These are phyloP conservation scores for Axis porcinus DNA, from an alignment of 2,113 vertebrate genomes.

Conservation along the genomic window DNA sequence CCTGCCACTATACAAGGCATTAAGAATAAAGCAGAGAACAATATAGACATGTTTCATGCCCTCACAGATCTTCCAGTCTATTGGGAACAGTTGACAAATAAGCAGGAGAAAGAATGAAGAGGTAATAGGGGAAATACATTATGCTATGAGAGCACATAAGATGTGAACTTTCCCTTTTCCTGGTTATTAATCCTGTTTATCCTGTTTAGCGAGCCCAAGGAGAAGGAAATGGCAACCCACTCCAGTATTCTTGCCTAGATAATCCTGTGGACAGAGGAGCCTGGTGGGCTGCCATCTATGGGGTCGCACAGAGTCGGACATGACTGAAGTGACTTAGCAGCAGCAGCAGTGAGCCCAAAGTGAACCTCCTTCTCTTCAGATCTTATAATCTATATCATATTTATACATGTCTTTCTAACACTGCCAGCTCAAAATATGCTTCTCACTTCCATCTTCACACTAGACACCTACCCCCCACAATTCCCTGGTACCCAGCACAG, in stretches of 20 bases:
- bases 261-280: not conserved
- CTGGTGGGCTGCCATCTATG: not conserved
- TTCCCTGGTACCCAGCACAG: not conserved
- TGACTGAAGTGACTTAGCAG: not conserved
- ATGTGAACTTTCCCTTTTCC: not conserved
- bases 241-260: not conserved
- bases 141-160: not conserved
- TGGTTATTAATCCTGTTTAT: not conserved
- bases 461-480: not conserved
- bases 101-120: not conserved
- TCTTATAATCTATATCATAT: not conserved
- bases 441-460: not conserved
- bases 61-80: not conserved
- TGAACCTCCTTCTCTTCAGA: not conserved
- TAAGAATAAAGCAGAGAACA: not conserved
- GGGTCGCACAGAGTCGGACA: not conserved
- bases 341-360: not conserved
- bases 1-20: not conserved
- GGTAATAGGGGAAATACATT: not conserved
- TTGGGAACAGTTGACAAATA: not conserved
- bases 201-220: not conserved
- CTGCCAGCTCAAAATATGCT: not conserved
- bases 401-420: not conserved
- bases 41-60: not conserved
- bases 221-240: not conserved